Base-by-base conservation (phyloP, 2,113 vertebrate genomes). In the Nycticryphes semicollaris region DNA sequence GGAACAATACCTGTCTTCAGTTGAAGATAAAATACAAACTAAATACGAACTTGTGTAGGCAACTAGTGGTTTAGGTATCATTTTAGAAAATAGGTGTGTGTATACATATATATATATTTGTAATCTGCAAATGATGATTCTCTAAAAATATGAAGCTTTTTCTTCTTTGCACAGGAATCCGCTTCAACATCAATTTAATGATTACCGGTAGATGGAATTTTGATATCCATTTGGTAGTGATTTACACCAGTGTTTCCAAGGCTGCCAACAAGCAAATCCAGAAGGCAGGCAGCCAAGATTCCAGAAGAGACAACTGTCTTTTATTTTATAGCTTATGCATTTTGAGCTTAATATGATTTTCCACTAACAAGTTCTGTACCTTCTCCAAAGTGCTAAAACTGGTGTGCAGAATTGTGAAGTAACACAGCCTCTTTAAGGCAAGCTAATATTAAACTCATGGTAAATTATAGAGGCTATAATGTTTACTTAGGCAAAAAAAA, bases 151-250 rank as follows among this genome's bases (percentile, higher is more conserved):
- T 31, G 24, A 74, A 91, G 28, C 23, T 33, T 91, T 93, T 84
- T 89, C 63, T 54, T 87, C 88, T 96, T 96, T 93, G 75, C 83
- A 78, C 50, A 97, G 93, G 89, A 97, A 98, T 98, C 95, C 96
- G 82, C 95, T 96, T 96, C 82, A 97, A 97, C 37, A 17, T 96
- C 97, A 97, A 59, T 90, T 82, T 94, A 97, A 95, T 87, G 97
- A 97, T 97, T 97, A 97, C 96, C 97, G 57, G 92, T 97, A 94
- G 90, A 95, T 95, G 97, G 97, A 97, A 98, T 97, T 96, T 97
- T 96, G 97, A 97, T 97, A 97, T 97, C 94, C 98, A 98, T 98
- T 98, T 98, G 98, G 97, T 97, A 95, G 87, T 97, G 96, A 98
- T 98, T 98, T 97, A 97, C 96, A 98, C 92, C 91, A 98, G 82